These are phyloP conservation scores for Notospermus geniculatus DNA, from an alignment of 1,140 invertebrate species.

Conservation along the genomic window DNA sequence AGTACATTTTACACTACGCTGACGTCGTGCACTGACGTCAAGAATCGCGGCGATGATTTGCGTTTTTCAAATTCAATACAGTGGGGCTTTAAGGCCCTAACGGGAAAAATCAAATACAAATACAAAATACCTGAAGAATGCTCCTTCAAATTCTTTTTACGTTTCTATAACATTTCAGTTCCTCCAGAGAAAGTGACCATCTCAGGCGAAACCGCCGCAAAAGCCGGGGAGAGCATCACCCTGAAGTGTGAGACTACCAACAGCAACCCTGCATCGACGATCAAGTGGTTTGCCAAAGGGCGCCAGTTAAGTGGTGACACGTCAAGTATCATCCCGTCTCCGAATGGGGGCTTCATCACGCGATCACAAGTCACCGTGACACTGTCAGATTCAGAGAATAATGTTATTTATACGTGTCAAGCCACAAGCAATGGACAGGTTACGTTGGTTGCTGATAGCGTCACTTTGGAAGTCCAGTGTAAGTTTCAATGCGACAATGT, in stretches of 20 bases:
- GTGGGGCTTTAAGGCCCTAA: too few species aligned
- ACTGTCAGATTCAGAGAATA: constrained; percentile 59
- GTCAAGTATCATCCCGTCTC: constrained; percentile 32
- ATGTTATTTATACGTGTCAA: constrained; percentile 45
- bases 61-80: too few species aligned
- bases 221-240: constrained; percentile 80
- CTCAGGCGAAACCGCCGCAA: constrained; percentile 74
- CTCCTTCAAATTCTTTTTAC: too few species aligned
- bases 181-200: constrained; percentile 86
- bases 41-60: too few species aligned
- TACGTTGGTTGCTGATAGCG: constrained; percentile 79
- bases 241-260: constrained; percentile 83
- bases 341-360: constrained; percentile 79
- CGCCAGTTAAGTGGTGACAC: constrained; percentile 40
- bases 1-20: too few species aligned
- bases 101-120: too few species aligned
- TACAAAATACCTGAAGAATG: too few species aligned
- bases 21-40: too few species aligned
- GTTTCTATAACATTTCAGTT: constrained; percentile 63
- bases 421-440: constrained; percentile 59
- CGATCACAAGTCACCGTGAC: constrained; percentile 81
- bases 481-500: too few species aligned
- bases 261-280: constrained; percentile 86
- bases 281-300: constrained; percentile 74
- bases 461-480: constrained; percentile 90